Evolutionary conservation across 2,888 invertebrate genomes (phyloP), one percentile per base, ranked within the genome.

Genomic region (Odontomyia ornata): DNA sequence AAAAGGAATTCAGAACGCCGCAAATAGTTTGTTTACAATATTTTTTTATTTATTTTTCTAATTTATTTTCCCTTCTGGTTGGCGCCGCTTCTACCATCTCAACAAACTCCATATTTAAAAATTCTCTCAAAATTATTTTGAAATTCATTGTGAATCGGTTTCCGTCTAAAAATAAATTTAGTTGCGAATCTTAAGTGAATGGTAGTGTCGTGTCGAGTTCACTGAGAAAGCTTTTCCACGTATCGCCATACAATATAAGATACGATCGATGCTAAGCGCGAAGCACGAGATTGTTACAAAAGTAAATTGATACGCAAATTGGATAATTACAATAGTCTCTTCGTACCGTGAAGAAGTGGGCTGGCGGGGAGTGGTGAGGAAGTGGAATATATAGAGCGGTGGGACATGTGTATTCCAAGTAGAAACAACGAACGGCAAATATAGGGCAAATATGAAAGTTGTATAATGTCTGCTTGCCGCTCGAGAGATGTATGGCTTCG

Each of bases 301-400:
- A 65, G 64, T 65, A 65, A 65, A 65, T 65, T 65, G 64, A 65
- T 65, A 65, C 64, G 64, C 36, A 65, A 65, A 65, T 65, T 65
- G 21, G 21, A 65, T 65, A 36, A 65, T 65, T 65, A 30, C 36
- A 13, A 15, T 36, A 36, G 36, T 5, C 36, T 3, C 36, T 36
- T 9, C 36, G 9, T 15, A 30, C 21, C 36, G 13, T 9, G 15
- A 30, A 28, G 28, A 7, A 25, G 25, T 23, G 62, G 5, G 4
- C 23, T 13, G 4, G 25, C 5, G 62, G 25, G 23, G 23, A 1
- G 62, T 25, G 27, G 25, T 21, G 15, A 13, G 23, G 21, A 11
- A 62, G 62, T 62, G 62, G 62, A 52, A 15, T 7, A 62, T 36
- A 9, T 36, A 36, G 36, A 56, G 7, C 15, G 56, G 21, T 56